Evolutionary conservation across 2,797 vertebrate species (phyloP).

Genomic region (Sebastes itinus): DNA sequence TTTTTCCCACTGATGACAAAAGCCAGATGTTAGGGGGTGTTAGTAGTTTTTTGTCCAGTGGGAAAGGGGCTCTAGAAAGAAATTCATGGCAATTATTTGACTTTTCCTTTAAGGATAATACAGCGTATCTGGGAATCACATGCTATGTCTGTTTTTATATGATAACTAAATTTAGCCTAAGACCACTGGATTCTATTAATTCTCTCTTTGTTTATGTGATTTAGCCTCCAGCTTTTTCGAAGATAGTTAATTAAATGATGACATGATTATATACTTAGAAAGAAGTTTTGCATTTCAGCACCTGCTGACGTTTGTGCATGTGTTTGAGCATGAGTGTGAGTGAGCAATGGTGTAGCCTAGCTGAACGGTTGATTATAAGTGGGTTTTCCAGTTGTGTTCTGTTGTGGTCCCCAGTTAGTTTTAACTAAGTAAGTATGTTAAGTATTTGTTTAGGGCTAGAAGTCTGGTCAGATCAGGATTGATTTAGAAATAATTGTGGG

Average conservation of each 20-base stretch:
- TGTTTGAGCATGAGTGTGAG: background rate
- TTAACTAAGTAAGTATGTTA: background rate
- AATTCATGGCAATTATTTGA: background rate
- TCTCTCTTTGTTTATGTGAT: background rate
- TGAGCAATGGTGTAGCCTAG: background rate
- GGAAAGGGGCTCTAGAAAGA: background rate
- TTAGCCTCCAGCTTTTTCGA: background rate
- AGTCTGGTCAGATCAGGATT: background rate
- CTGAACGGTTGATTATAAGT: background rate
- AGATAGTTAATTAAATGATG: background rate
- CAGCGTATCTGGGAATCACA: background rate
- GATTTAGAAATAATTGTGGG: background rate
- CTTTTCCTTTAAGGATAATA: background rate
- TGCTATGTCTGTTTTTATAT: background rate
- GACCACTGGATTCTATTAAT: background rate
- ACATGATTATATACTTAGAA: background rate
- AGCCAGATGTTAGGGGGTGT: no score
- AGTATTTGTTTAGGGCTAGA: background rate
- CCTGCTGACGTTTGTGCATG: background rate
- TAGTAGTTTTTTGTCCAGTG: no score
- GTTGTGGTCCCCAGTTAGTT: background rate
- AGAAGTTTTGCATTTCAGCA: background rate
- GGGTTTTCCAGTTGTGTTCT: background rate
- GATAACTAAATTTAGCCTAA: background rate
- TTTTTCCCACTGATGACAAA: no score